Evolutionary conservation across 2,888 invertebrate species (phyloP).

Genomic region (Conops quadrifasciatus): DNA sequence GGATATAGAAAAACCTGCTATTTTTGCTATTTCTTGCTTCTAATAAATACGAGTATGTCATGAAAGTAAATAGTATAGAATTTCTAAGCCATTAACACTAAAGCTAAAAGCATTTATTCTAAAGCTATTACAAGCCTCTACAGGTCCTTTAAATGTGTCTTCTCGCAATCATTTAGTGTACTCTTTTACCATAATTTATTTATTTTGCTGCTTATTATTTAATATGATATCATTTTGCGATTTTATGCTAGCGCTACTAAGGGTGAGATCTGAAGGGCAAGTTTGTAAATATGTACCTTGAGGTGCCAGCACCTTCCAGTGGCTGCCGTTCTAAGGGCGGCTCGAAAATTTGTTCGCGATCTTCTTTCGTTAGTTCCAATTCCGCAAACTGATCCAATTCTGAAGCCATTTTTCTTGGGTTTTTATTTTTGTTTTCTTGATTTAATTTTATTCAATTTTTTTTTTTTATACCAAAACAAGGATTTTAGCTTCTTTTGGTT

Average conservation of each 20-base stretch:
- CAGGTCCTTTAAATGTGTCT: no score
- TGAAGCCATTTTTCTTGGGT: slow-evolving; percentile 59
- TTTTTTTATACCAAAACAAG: slow-evolving; percentile 18
- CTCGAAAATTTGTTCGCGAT: slow-evolving; percentile 79
- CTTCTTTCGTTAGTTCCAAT: slow-evolving; percentile 74
- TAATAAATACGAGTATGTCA: no score
- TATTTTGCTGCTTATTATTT: not conserved
- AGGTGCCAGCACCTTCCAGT: slow-evolving; percentile 66
- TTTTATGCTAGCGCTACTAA: no score
- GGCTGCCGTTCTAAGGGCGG: slow-evolving; percentile 66
- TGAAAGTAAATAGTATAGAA: no score
- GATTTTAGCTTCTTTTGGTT: slow-evolving; percentile 21
- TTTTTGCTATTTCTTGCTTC: no score
- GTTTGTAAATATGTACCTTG: slow-evolving; percentile 60
- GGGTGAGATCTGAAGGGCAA: not conserved
- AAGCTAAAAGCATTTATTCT: not conserved
- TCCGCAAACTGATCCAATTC: slow-evolving; percentile 74
- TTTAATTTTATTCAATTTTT: slow-evolving; percentile 26
- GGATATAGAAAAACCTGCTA: no score
- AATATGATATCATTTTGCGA: no score
- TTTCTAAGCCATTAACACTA: no score
- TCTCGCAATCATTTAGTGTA: no score
- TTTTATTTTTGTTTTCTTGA: slow-evolving; percentile 10
- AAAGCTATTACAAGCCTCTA: no score
- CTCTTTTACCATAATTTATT: not conserved